Evolutionary conservation across 2,113 vertebrate species (phyloP), one percentile per base, ranked within the genome.

Genomic region (Myotis yumanensis): DNA sequence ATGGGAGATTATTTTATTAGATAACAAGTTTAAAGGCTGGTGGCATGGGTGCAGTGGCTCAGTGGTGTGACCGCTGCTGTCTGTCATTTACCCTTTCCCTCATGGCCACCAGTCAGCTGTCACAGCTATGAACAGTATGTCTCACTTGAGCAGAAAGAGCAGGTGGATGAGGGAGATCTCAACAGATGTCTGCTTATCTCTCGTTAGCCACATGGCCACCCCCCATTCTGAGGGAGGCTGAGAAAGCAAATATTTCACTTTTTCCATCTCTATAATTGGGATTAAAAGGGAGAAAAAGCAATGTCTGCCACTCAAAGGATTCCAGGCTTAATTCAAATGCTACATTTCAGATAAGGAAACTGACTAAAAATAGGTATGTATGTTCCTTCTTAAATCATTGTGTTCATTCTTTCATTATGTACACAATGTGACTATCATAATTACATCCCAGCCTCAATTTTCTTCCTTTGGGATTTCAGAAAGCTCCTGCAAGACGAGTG

Each of bases 391-490:
- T 72, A 82, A 80, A 80, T 86, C 46, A 32, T n/a, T 18, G 4
- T 57, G 54, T 52, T 89, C 68, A 82, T 84, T 62, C 46, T 73
- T 95, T 86, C 25, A 71, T 40, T 71, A 23, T n/a, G 76, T 54
- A 40, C 28, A 69, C 4, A 32, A 32, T 32, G 46, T 43, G 22
- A 48, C 32, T 48, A 32, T 84, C n/a, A 12, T 51, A 64, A 64
- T 77, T 57, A 75, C 32, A 80, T 37, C 3, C 59, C n/a, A 80
- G 37, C 10, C 43, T 76, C 35, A n/a, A 18, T 54, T 75, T 87
- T 85, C 77, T 76, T 51, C 20, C 66, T 59, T 90, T 83, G 69
- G 32, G 35, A 40, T 83, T 77, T 88, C 72, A 79, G 40, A 94
- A 30, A 72, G 28, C 0, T 12, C n/a, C 59, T 69, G 15, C 8